Conservation (phyloP, 2,797 vertebrate genomes). For the Pyrrhura leucotis region DNA sequence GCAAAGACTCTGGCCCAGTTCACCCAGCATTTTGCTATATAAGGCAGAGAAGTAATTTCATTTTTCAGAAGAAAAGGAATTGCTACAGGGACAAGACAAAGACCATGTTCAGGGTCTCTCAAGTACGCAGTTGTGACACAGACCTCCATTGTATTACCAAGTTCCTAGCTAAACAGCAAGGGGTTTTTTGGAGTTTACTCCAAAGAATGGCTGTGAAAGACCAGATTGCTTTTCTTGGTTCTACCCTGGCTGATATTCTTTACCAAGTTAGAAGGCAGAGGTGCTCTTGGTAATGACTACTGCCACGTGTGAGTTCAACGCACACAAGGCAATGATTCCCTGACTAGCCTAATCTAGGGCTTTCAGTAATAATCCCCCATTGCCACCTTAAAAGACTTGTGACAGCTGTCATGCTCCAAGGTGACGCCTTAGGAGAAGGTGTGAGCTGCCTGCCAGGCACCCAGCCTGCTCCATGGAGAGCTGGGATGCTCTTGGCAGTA, state of each 20-base stretch:
- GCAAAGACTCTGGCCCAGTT: background rate
- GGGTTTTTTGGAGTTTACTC: background rate
- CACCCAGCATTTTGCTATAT: background rate
- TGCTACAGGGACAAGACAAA: background rate
- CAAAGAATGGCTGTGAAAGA: background rate
- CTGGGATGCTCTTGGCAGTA: background rate
- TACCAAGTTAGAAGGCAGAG: background rate
- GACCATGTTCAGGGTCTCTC: rapidly evolving
- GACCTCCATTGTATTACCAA: rapidly evolving
- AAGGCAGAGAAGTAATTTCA: background rate
- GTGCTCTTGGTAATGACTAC: background rate
- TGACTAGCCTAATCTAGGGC: background rate
- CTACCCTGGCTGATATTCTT: background rate
- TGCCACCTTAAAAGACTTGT: background rate
- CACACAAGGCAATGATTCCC: background rate
- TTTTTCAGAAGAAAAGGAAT: background rate
- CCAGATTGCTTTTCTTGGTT: background rate
- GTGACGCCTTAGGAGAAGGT: background rate
- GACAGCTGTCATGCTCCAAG: background rate
- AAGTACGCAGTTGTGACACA: rapidly evolving
- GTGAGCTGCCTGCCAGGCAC: background rate
- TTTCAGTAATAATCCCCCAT: background rate
- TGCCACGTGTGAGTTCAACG: rapidly evolving
- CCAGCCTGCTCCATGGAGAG: background rate
- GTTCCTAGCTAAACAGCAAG: background rate